phyloP scores from a whole-genome alignment of 2,888 invertebrate genomes.

The Xiphydria camelus region DNA sequence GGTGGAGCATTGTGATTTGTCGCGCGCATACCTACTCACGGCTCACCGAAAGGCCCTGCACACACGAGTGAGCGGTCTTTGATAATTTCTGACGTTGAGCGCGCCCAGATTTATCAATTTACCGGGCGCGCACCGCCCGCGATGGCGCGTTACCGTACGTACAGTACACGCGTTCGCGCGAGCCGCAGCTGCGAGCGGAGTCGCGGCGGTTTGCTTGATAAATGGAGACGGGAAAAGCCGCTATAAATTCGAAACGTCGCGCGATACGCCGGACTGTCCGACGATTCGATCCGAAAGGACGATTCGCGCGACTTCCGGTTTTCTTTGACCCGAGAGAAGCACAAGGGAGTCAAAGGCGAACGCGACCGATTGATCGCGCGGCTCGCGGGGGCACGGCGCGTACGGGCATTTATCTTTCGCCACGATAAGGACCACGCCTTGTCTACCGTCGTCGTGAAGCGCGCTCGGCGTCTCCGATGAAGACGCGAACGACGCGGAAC shows the following conservation, averaged over 20 bases:
- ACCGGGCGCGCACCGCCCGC: no score
- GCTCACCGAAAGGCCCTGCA: background rate
- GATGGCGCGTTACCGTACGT: no score
- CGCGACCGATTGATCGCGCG: no score
- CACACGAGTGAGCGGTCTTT: background rate
- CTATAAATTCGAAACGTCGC: background rate
- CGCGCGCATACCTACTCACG: slow-evolving; percentile 10
- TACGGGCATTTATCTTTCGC: no score
- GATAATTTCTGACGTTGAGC: slow-evolving; percentile 2
- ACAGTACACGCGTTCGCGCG: background rate
- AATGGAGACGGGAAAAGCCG: background rate
- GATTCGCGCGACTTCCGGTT: no score
- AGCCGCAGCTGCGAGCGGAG: background rate
- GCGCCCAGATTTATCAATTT: slow-evolving; percentile 1
- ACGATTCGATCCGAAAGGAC: no score
- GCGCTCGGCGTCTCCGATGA: background rate
- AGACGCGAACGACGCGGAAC: background rate
- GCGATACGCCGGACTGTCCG: no score
- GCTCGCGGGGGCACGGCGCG: no score
- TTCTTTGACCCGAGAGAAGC: no score
- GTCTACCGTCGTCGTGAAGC: background rate
- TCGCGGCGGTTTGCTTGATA: slow-evolving; percentile 1
- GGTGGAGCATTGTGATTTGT: slow-evolving; percentile 39
- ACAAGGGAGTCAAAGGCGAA: no score
- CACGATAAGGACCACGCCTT: no score